Evolutionary conservation across 2,888 invertebrate species (phyloP), one percentile per base, ranked within the genome.

Genomic region (Aricia artaxerxes): DNA sequence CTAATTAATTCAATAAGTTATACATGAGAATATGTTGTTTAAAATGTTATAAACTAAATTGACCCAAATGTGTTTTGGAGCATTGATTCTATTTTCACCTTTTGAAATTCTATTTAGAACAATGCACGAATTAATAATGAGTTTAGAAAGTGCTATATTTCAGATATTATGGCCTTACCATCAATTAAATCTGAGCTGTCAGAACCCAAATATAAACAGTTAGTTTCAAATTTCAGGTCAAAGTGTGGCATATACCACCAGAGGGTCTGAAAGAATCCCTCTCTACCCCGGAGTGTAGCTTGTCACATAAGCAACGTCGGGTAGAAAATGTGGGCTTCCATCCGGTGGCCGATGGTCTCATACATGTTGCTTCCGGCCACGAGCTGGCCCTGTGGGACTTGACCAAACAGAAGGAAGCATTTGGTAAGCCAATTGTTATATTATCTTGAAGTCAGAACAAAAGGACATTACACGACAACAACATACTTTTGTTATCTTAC

Each of bases 321-420:
- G 97, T 99, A 1, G 99, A 99, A 91, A 97, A 97, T 49, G 97
- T 99, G 0, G 96, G 97, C 44, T 99, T 98, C 92, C 98, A 99
- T 91, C 98, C 99, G 0, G 96, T 97, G 9, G 98, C 98, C 3
- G 98, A 98, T 88, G 97, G 97, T 79, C 93, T 99, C n/a, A 94
- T 99, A 72, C 97, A 98, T 85, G 97, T 98, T 13, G 97, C 98
- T 0, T 97, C 98, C 0, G 97, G 96, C 77, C 97, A 97, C 38
- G 97, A 97, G 83, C 95, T 98, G 53, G 97, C 97, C 9, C 91
- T 99, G 57, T 98, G 98, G 96, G 99, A 99, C 90, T 95, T 99
- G 82, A 96, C 97, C 9, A 96, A 96, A 78, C 97, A 98, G 88
- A 97, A 97, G 86, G 97, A 98, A 90, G 94, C 97, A 57, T 97